Percentiles rank a stretch among this genome's conserved stretches.
phyloP scores from a whole-genome alignment of 2,113 vertebrate species.

The Leucopternis melanops region DNA sequence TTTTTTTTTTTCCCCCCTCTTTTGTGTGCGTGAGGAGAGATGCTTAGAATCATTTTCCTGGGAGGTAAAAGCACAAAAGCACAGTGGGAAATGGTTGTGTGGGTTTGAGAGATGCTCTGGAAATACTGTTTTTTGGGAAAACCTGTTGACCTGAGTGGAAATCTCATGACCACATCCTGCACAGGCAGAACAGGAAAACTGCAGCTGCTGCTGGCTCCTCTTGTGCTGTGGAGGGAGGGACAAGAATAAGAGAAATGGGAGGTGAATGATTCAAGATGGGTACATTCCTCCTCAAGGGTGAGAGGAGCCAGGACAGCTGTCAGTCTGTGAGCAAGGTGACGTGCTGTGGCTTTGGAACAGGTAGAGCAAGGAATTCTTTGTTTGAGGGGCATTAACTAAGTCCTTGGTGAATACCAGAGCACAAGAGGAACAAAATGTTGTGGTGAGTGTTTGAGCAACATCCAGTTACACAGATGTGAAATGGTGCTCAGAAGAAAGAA shows the following conservation, averaged over 20 bases:
- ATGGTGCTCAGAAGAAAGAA: background rate
- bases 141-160: background rate
- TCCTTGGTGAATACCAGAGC: background rate
- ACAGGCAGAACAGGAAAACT: background rate
- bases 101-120: background rate
- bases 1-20: too few species aligned
- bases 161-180: accelerated
- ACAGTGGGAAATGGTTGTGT: background rate
- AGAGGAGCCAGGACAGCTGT: background rate
- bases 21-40: background rate
- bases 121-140: background rate
- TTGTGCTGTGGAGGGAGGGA: background rate
- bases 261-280: background rate
- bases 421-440: background rate
- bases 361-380: background rate
- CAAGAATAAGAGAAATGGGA: background rate
- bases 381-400: background rate
- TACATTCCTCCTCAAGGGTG: background rate
- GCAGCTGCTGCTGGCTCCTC: background rate
- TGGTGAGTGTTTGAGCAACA: background rate
- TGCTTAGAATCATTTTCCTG: background rate
- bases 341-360: background rate
- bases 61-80: background rate
- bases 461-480: background rate
- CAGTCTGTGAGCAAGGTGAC: accelerated